These are phyloP conservation scores for Microplitis mediator DNA, from an alignment of 1,140 invertebrate genomes.

Conservation along the genomic window DNA sequence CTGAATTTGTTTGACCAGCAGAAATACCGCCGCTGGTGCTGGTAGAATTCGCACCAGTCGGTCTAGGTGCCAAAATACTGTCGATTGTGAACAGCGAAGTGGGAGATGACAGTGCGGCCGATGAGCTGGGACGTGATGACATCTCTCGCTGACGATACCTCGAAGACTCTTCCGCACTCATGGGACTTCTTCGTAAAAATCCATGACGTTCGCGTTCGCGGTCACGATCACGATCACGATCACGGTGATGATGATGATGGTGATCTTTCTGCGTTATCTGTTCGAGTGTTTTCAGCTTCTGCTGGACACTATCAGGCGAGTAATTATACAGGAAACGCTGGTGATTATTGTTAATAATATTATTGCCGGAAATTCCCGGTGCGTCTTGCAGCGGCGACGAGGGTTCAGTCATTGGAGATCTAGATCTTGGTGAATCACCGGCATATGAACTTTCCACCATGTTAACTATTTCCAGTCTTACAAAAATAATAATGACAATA, in stretches of 20 bases:
- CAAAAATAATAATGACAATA: neutral
- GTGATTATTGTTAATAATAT: neutral
- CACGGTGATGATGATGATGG: constrained; percentile 32
- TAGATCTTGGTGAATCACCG: constrained; percentile 54
- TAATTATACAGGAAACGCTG: constrained; percentile 48
- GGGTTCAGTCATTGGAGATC: constrained; percentile 57
- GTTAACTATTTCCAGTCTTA: constrained; percentile 22
- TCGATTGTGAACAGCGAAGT: constrained; percentile 80
- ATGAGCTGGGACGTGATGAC: constrained; percentile 42
- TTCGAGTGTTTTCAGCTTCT: constrained; percentile 36
- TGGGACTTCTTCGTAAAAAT: constrained; percentile 35
- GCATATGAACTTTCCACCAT: constrained; percentile 58
- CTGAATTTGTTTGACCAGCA: constrained; percentile 39
- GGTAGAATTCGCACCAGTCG: constrained; percentile 40
- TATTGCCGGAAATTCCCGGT: constrained; percentile 41
- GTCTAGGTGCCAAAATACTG: constrained; percentile 74
- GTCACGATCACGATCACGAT: constrained; percentile 32
- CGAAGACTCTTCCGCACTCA: constrained; percentile 36
- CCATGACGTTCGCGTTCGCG: constrained; percentile 16
- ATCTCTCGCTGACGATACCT: constrained; percentile 15
- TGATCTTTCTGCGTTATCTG: constrained; percentile 26
- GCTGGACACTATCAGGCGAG: constrained; percentile 41
- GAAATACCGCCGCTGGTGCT: constrained; percentile 25
- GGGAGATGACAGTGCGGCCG: constrained; percentile 62
- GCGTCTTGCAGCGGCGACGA: constrained; percentile 51